A percentile compares a stretch with the other conserved stretches of the same genome.
These are phyloP conservation scores for Drosophila athabasca DNA, from an alignment of 1,140 invertebrate species.

Conservation along the genomic window DNA sequence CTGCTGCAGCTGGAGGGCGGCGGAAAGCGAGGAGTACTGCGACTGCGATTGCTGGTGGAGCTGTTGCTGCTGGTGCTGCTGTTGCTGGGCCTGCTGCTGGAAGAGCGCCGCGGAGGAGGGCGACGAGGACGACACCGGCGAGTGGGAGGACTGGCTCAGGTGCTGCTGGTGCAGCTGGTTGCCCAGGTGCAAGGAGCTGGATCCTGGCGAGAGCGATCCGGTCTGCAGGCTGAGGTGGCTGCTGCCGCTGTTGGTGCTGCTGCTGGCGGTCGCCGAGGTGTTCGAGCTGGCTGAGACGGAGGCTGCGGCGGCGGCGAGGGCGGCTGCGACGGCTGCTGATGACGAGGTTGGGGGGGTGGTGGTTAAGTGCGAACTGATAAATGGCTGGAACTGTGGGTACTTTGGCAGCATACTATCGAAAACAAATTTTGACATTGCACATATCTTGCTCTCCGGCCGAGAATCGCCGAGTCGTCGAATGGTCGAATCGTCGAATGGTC, in stretches of 20 bases:
- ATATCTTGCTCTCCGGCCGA: conserved; percentile 79
- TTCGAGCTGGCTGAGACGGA: conserved; percentile 78
- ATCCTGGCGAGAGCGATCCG: conserved; percentile 68
- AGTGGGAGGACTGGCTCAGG: conserved; percentile 77
- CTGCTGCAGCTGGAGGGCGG: conserved; percentile 77
- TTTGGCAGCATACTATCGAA: conserved; percentile 98
- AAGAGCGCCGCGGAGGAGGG: conserved; percentile 61
- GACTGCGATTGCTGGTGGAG: conserved; percentile 53
- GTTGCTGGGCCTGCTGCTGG: conserved; percentile 54
- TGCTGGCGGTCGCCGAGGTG: conserved; percentile 65
- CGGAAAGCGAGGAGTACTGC: conserved; percentile 76
- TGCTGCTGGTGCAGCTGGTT: conserved; percentile 56
- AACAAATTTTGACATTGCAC: conserved; percentile 97
- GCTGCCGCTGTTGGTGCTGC: conserved; percentile 83
- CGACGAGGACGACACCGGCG: conserved; percentile 79
- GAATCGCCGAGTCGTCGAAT: conserved; percentile 49
- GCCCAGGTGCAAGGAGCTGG: conserved; percentile 51
- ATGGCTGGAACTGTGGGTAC: conserved; percentile 93
- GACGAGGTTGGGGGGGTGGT: conserved; percentile 84
- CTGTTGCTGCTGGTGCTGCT: conserved; percentile 57
- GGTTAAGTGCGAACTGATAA: conserved; percentile 84
- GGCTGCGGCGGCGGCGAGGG: conserved; percentile 76
- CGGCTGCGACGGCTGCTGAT: conserved; percentile 85
- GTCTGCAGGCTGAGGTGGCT: conserved; percentile 84
- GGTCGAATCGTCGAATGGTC: conserved; percentile 46